These are phyloP conservation scores for Ptychochromis oligacanthus DNA, from an alignment of 2,113 vertebrate genomes.

Conservation along the genomic window DNA sequence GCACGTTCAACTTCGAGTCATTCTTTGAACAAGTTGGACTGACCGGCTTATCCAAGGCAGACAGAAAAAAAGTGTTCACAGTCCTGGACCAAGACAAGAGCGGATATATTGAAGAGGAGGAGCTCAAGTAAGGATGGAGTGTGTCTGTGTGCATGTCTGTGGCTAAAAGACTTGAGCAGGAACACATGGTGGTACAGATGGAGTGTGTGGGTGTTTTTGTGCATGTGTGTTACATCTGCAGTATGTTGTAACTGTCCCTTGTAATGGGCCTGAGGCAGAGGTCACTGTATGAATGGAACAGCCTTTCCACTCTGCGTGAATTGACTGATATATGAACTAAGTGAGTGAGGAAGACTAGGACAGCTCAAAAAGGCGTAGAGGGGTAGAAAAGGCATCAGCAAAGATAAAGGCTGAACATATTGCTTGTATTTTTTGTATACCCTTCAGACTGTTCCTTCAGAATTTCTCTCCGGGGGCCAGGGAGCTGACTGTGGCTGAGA, in stretches of 20 bases:
- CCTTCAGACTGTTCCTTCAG: constrained; percentile 81
- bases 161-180: background rate
- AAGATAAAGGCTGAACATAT: constrained; percentile 14
- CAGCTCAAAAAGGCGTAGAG: background rate
- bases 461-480: constrained; percentile 78
- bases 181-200: constrained; percentile 8
- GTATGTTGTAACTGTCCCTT: background rate
- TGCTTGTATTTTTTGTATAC: background rate
- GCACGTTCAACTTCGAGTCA: constrained; percentile 73
- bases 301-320: background rate
- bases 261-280: constrained; percentile 18
- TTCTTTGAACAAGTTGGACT: constrained; percentile 82
- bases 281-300: constrained; percentile 42
- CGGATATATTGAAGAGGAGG: constrained; percentile 82
- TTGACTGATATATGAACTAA: constrained; percentile 13
- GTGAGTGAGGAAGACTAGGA: background rate
- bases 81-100: constrained; percentile 81
- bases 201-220: background rate
- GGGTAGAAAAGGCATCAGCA: background rate
- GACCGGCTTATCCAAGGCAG: constrained; percentile 51
- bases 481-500: constrained; percentile 79
- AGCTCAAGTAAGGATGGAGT: constrained; percentile 78
- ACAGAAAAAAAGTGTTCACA: constrained; percentile 73
- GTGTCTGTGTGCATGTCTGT: background rate
- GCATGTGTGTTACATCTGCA: constrained; percentile 14